A percentile compares a stretch with the other conserved stretches of the same genome.
These are phyloP conservation scores for Synaphobranchus kaupii DNA, from an alignment of 2,797 vertebrate species.

Conservation along the genomic window DNA sequence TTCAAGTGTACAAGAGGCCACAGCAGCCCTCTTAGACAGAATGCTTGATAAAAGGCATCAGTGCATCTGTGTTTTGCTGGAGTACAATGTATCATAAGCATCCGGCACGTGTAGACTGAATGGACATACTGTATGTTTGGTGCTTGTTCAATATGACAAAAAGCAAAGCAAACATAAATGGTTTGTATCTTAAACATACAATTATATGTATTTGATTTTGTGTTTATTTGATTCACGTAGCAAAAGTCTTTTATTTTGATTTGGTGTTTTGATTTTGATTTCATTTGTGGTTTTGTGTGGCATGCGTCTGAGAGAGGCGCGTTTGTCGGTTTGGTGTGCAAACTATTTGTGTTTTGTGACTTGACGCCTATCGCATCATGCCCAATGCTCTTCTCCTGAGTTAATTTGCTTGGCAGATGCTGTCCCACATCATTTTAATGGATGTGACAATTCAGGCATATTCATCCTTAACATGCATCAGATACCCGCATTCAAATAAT, in stretches of 20 bases:
- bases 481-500: conserved; percentile 4
- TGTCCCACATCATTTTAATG: neutral
- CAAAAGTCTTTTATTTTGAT: neutral
- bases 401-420: neutral
- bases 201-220: neutral
- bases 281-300: no score
- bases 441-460: neutral
- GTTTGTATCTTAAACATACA: neutral
- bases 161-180: neutral
- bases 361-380: neutral
- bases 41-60: neutral
- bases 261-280: neutral
- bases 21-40: neutral
- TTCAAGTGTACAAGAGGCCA: neutral
- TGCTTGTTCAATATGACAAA: neutral
- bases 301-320: neutral
- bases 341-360: neutral
- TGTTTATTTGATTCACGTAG: neutral
- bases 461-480: neutral
- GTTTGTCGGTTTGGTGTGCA: neutral
- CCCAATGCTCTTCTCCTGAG: neutral
- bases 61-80: neutral
- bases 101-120: neutral
- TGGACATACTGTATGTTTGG: neutral
- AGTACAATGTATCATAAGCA: neutral